Base-by-base conservation (phyloP, 2,797 vertebrate genomes). In the Anguilla anguilla region DNA sequence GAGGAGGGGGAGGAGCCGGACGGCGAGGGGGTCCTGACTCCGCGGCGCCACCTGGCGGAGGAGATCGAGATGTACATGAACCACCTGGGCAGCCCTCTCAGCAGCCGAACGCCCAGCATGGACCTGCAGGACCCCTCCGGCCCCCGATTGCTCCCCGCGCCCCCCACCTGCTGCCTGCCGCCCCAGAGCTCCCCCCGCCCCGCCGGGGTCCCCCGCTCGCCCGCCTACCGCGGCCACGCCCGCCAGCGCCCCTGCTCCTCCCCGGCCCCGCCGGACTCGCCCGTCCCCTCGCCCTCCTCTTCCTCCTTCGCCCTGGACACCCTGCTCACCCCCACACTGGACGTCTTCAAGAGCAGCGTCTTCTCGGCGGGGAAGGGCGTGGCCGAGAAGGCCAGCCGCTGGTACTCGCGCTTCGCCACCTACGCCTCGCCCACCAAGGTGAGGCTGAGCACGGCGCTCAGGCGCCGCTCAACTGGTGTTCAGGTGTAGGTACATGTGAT, bases 41-140 rank as follows among this genome's bases (percentile, higher is more conserved):
- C 96, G 77, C 94, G 92, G 22, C 92, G 98, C 59, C 95, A 98
- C 91, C 95, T 99, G 89, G 98, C 98, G 84, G 94, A 97, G 91
- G 98, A 99, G 94, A 98, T 99, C 19, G 98, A 97, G 85, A 97
- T 97, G 93, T 99, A 99, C 91, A 98, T 99, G 98, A 97, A 96
- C 92, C 96, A 97, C 88, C 96, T 98, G 96, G 98, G 95, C 91
- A 98, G 97, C 89, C 98, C 98, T 0, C 93, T 97, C 94, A 95
- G 97, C 85, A 98, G 98, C 91, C 97, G 97, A 11, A 96, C 97
- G 0, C 97, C 97, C 1, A 99, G 98, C 89, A 92, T 98, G 77
- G 98, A 98, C 89, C 91, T 98, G 90, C 94, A 94, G 89, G 94
- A 94, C 86, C 90, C 92, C 0, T 46, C 89, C 86, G 93, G 94